Percentiles rank a stretch among this genome's conserved stretches.
Evolutionary conservation across 2,113 vertebrate genomes (phyloP).

Genomic region (Rhinopomastus cyanomelas): DNA sequence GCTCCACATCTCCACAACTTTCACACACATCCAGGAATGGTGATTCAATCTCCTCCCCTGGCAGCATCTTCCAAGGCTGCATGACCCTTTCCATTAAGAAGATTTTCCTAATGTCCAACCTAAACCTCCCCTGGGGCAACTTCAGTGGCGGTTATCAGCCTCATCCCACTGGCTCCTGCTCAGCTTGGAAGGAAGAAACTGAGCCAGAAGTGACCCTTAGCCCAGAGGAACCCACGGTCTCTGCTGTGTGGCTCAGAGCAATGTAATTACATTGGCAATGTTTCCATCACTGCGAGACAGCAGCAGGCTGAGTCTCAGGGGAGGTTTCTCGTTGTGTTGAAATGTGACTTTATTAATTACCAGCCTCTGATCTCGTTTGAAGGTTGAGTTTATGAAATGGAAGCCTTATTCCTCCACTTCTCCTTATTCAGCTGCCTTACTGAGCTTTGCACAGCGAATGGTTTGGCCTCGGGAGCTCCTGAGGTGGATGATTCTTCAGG

Average conservation of each 20-base stretch:
- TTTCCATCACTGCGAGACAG: neutral
- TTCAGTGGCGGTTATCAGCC: neutral
- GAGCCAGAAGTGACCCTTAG: fast-evolving
- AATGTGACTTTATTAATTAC: slow-evolving; percentile 61
- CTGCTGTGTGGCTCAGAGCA: neutral
- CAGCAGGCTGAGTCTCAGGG: neutral
- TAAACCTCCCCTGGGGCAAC: too few species aligned
- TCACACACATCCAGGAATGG: too few species aligned
- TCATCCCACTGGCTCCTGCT: neutral
- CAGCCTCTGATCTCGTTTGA: slow-evolving; percentile 43
- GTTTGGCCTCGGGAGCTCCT: neutral
- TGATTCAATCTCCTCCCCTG: too few species aligned
- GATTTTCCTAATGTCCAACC: too few species aligned
- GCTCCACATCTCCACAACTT: too few species aligned
- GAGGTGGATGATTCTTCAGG: neutral
- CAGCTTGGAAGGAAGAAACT: neutral
- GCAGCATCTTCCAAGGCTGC: too few species aligned
- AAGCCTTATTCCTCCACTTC: neutral
- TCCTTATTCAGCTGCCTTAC: neutral
- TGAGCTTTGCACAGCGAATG: neutral
- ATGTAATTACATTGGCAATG: neutral
- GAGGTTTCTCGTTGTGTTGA: neutral
- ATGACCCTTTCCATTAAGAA: too few species aligned
- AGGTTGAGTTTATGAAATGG: neutral
- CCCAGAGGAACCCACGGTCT: neutral